Conservation (phyloP, 2,113 vertebrate genomes). For the Phainopepla nitens region DNA sequence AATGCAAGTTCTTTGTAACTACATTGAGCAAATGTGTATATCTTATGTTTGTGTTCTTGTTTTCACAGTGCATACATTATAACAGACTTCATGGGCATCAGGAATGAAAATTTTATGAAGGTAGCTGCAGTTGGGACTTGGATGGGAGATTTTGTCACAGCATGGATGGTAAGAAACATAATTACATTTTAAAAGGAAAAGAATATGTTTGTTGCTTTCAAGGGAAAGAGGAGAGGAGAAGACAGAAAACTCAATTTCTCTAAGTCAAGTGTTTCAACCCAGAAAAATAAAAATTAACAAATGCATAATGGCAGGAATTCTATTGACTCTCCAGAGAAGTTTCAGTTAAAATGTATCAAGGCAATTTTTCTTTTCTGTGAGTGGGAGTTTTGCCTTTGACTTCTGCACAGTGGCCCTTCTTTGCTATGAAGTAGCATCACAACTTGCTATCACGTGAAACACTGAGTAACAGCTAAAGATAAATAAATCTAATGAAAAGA, state of each 20-base stretch:
- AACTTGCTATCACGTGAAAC: neutral
- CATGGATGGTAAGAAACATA: constrained; percentile 92
- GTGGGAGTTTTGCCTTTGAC: neutral
- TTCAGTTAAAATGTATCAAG: neutral
- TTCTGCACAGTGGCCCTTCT: neutral
- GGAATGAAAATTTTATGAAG: constrained; percentile 98
- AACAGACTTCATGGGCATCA: constrained; percentile 97
- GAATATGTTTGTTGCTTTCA: neutral
- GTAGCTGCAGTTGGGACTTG: constrained; percentile 96
- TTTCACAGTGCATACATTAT: constrained; percentile 88
- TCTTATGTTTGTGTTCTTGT: constrained; percentile 62
- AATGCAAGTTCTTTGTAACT: neutral
- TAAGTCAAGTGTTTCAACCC: neutral
- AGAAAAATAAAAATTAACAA: neutral
- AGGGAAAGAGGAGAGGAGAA: neutral
- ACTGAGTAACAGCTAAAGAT: neutral
- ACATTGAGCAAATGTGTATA: neutral
- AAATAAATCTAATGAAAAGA: neutral
- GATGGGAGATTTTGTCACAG: constrained; percentile 99
- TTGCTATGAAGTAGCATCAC: neutral
- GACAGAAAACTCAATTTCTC: neutral
- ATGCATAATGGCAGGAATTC: neutral
- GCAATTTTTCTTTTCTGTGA: neutral
- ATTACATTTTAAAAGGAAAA: neutral
- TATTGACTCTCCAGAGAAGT: neutral